phyloP scores from a whole-genome alignment of 2,113 vertebrate genomes.

The Pseudonaja textilis region DNA sequence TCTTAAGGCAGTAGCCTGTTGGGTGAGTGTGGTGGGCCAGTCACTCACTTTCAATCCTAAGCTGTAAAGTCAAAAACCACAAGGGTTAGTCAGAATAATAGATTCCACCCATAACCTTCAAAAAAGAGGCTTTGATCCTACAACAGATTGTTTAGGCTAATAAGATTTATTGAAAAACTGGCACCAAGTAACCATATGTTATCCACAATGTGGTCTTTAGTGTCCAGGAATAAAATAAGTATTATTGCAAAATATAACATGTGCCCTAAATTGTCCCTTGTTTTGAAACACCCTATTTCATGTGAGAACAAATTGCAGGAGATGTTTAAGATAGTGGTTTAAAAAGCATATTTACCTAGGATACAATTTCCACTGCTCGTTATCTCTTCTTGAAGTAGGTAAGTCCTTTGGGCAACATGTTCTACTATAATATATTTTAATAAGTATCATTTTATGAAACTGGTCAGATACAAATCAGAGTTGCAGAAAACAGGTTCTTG shows the following conservation, averaged over 20 bases:
- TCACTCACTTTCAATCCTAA: not conserved
- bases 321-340: not conserved
- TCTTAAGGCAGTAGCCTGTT: not conserved
- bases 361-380: not conserved
- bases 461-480: not conserved
- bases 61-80: not conserved
- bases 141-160: not conserved
- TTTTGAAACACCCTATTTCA: conserved; percentile 33
- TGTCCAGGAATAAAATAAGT: conserved; percentile 15
- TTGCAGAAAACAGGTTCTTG: not conserved
- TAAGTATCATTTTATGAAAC: not conserved
- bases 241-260: conserved; percentile 36
- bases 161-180: not conserved
- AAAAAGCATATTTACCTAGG: not conserved
- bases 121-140: not conserved
- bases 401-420: not conserved
- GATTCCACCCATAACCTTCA: not conserved
- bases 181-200: not conserved
- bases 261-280: conserved; percentile 22
- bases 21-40: not conserved
- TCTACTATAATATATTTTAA: not conserved
- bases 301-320: conserved; percentile 1
- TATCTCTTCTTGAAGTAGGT: not conserved
- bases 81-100: not conserved
- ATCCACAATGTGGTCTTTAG: not conserved